Conservation (phyloP, 2,797 vertebrate species). For the Leptoclinus maculatus region DNA sequence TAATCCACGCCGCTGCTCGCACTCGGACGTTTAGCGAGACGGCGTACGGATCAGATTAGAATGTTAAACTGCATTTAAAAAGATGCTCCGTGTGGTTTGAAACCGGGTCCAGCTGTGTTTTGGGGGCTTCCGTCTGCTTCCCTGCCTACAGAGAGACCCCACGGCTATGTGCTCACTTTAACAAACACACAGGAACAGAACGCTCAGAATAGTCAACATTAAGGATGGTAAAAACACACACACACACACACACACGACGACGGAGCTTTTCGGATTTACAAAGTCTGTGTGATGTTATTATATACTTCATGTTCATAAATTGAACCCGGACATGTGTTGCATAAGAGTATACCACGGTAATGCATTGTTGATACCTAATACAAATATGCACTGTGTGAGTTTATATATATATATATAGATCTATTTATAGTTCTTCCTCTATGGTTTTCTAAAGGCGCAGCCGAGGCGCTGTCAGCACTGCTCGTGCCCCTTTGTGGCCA, state of each 20-base stretch:
- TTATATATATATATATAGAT: constrained; percentile 73
- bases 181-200: constrained; percentile 87
- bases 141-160: constrained; percentile 53
- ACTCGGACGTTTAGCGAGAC: constrained; percentile 30
- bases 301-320: constrained; percentile 90
- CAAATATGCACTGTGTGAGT: constrained; percentile 80
- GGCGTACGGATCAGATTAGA: neutral
- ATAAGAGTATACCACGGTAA: constrained; percentile 81
- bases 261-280: constrained; percentile 86
- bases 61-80: constrained; percentile 12
- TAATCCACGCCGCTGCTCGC: neutral
- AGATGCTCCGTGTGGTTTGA: constrained; percentile 8
- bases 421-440: constrained; percentile 76
- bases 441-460: constrained; percentile 95
- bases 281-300: constrained; percentile 87
- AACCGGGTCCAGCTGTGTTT: constrained; percentile 59
- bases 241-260: constrained; percentile 80
- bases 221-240: constrained; percentile 85
- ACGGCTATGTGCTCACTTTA: constrained; percentile 86
- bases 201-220: constrained; percentile 95
- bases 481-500: constrained; percentile 91
- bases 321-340: constrained; percentile 90
- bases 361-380: constrained; percentile 79
- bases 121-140: constrained; percentile 39
- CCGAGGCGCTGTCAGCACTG: constrained; percentile 94